Percentiles rank a stretch among this genome's conserved stretches.
These are phyloP conservation scores for Scrobipalpa atriplicella DNA, from an alignment of 2,888 invertebrate genomes.

Conservation along the genomic window DNA sequence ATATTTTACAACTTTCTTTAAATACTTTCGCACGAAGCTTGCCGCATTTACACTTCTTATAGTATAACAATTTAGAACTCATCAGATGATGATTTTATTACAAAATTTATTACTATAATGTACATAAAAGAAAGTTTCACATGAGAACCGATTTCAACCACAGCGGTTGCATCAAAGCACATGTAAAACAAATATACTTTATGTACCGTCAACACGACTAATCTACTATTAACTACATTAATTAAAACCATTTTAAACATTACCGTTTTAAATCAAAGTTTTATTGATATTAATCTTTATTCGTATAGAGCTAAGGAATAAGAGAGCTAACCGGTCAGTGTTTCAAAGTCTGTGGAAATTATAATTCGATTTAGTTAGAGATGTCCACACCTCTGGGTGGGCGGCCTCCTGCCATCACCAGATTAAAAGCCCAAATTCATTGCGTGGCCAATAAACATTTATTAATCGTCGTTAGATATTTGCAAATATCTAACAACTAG, in stretches of 20 bases:
- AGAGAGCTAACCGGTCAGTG: conserved; percentile 31
- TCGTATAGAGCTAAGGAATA: conserved; percentile 7
- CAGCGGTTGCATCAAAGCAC: conserved; percentile 58
- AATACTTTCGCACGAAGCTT: not conserved
- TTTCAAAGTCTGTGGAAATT: conserved; percentile 46
- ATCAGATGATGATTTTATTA: not conserved
- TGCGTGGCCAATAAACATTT: conserved; percentile 72
- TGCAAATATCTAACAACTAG: too few relatives aligned
- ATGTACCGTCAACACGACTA: conserved; percentile 58
- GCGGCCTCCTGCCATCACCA: conserved; percentile 70
- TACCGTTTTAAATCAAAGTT: conserved; percentile 29
- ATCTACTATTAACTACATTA: conserved; percentile 59
- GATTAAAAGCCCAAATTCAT: conserved; percentile 68
- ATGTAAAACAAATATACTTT: conserved; percentile 59
- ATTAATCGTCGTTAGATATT: conserved; percentile 68
- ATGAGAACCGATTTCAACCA: conserved; percentile 39
- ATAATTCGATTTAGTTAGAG: conserved; percentile 74
- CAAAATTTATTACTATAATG: not conserved
- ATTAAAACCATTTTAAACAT: conserved; percentile 41
- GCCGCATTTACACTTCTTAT: not conserved
- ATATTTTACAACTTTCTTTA: not conserved
- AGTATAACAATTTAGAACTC: not conserved
- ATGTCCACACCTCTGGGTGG: conserved; percentile 80
- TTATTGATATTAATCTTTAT: conserved; percentile 47
- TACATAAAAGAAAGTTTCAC: conserved; percentile 19